Base-by-base conservation (phyloP, 2,797 vertebrate species). In the Arrhamphus sclerolepis region DNA sequence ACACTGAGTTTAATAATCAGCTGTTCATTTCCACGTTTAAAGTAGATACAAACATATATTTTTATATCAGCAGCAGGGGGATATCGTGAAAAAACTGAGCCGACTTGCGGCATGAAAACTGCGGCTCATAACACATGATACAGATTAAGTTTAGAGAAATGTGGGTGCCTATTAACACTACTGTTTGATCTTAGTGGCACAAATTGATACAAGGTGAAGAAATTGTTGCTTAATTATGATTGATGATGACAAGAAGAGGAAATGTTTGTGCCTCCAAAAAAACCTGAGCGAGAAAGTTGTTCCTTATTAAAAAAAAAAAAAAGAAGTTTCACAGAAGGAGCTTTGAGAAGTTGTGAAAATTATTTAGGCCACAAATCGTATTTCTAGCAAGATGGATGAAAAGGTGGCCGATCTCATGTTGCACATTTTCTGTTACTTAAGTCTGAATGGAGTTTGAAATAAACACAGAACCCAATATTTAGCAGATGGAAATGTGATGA, bases 161-260 rank as follows among this genome's bases (percentile, higher is more conserved):
- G 89, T 88, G 84, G 92, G 91, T 89, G 70, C 90, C 89, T 89
- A 89, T 89, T 90, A 91, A 67, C 73, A 70, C 63, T 52, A 68
- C 93, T 88, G 93, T 96, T 96, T 97, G 94, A 97, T 97, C 94
- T 96, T 86, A 82, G 76, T 86, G 93, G 92, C 93, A 94, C 93
- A 96, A 97, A 98, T 97, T 94, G 95, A 95, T 96, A 93, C 95
- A 98, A 97, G 95, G 95, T 96, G 95, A 97, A 93, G 95, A 95
- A 95, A 94, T 92, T 91, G 94, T 94, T 90, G 94, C 87, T 52
- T 94, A 92, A 93, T 92, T 94, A 93, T 95, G 95, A 97, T 95
- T 92, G 93, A 97, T 97, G 93, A 90, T 89, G 91, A 73, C 83
- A 80, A 56, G 66, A 90, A 87, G 84, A 48, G 79, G 90, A 93